Conservation (phyloP, 2,797 vertebrate genomes). For the Macropodus opercularis region DNA sequence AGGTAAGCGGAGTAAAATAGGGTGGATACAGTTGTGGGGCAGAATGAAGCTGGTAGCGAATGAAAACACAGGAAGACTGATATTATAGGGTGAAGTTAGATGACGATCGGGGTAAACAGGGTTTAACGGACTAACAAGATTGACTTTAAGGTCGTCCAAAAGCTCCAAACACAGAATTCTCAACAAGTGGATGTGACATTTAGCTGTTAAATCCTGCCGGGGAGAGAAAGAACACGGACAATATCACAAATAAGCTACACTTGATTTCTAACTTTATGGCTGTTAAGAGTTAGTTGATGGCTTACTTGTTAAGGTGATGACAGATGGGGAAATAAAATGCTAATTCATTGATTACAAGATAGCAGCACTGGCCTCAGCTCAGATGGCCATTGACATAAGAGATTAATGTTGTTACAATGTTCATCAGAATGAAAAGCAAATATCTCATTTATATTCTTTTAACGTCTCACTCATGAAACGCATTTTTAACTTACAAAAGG, state of each 20-base stretch:
- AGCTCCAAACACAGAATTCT: constrained; percentile 69
- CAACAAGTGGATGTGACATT: constrained; percentile 55
- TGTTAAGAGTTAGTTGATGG: background rate
- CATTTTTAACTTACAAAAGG: background rate
- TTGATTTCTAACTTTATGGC: background rate
- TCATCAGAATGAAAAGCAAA: constrained; percentile 16
- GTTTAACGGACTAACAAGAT: constrained; percentile 76
- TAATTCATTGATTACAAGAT: constrained; percentile 36
- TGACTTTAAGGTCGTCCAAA: constrained; percentile 70
- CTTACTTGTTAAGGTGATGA: constrained; percentile 15
- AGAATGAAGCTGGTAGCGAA: constrained; percentile 73
- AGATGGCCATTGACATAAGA: constrained; percentile 30
- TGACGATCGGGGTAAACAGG: constrained; percentile 71
- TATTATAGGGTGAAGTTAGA: constrained; percentile 67
- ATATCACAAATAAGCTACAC: constrained; percentile 2
- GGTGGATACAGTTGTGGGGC: constrained; percentile 66
- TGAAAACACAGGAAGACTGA: constrained; percentile 75
- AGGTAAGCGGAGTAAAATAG: constrained; percentile 76
- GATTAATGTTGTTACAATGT: constrained; percentile 27
- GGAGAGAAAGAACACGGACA: background rate
- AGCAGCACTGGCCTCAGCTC: constrained; percentile 29
- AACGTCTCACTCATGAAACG: constrained; percentile 1
- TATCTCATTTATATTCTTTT: background rate
- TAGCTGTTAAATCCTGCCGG: constrained; percentile 28
- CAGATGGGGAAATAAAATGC: constrained; percentile 38